Evolutionary conservation across 2,797 vertebrate genomes (phyloP), one percentile per base, ranked within the genome.

Genomic region (Champsocephalus gunnari): DNA sequence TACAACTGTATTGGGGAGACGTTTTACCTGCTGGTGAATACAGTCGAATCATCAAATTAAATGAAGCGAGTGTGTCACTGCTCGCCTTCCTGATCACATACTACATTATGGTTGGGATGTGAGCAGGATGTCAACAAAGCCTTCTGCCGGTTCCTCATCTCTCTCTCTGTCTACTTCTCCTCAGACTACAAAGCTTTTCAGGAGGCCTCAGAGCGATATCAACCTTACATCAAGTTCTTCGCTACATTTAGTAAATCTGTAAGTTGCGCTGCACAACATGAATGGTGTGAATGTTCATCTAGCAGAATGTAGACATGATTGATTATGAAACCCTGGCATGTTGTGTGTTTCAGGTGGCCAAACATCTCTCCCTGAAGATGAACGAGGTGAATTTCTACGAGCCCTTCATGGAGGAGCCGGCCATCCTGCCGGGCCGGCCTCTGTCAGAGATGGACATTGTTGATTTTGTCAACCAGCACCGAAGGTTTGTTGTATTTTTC

Each of bases 351-450:
- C 77, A 99, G 98, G 97, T 98, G 38, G 97, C 97, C 71, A 99
- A 98, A 94, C 97, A 98, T 69, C 92, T 99, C n/a, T 97, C 97
- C 38, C 93, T 99, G 69, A 99, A 98, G 93, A 96, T 98, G 92
- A 99, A 99, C 0, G 97, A 98, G 85, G 96, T 99, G 43, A 96
- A 99, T 83, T 99, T 99, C 88, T 99, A 98, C 0, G 98, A 99
- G 88, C 96, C 98, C 0, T 99, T 99, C 84, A 99, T 99, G 98
- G 96, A 98, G 3, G 97, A 99, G 19, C 96, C 97, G 0, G 91
- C 95, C 68, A 94, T 96, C 71, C 92, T 99, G 72, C 98, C 98
- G 0, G 95, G 96, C 49, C 97, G 98, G 66, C 97, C 97, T 16
- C 94, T 98, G 76, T 93, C 96, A 0, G 97, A 99, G 88, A 95